phyloP scores from a whole-genome alignment of 2,888 invertebrate genomes.

The Esperia sulphurella region DNA sequence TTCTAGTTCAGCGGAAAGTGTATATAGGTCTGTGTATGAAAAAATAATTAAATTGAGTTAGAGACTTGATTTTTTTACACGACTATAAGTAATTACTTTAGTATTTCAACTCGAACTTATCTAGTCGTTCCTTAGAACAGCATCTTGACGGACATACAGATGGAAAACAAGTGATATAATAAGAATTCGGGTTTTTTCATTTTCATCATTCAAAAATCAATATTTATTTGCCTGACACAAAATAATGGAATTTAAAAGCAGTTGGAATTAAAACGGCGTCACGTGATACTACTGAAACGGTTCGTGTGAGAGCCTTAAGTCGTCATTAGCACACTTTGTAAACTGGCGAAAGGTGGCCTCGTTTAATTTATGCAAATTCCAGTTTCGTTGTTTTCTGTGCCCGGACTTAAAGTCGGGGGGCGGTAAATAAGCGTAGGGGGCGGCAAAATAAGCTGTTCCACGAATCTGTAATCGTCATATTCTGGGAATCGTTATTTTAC shows the following conservation, averaged over 20 bases:
- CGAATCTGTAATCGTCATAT: background rate
- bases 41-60: too few relatives aligned
- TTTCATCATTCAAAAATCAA: too few relatives aligned
- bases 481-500: background rate
- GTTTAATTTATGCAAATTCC: conserved; percentile 71
- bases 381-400: conserved; percentile 66
- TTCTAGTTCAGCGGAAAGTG: too few relatives aligned
- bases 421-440: conserved; percentile 9
- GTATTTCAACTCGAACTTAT: too few relatives aligned
- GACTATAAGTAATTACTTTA: too few relatives aligned
- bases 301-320: conserved; percentile 55
- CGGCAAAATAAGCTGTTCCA: background rate
- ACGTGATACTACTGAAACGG: conserved; percentile 41
- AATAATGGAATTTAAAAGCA: conserved; percentile 7
- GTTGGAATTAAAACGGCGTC: conserved; percentile 21
- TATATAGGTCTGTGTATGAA: too few relatives aligned
- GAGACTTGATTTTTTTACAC: too few relatives aligned
- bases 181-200: too few relatives aligned
- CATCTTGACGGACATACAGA: too few relatives aligned
- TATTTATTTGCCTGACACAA: too few relatives aligned
- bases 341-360: conserved; percentile 55
- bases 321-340: conserved; percentile 60
- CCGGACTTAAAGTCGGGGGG: conserved; percentile 34
- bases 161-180: too few relatives aligned
- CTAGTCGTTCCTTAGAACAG: too few relatives aligned